Conservation (phyloP, 2,888 invertebrate genomes). For the Zelleria hepariella region DNA sequence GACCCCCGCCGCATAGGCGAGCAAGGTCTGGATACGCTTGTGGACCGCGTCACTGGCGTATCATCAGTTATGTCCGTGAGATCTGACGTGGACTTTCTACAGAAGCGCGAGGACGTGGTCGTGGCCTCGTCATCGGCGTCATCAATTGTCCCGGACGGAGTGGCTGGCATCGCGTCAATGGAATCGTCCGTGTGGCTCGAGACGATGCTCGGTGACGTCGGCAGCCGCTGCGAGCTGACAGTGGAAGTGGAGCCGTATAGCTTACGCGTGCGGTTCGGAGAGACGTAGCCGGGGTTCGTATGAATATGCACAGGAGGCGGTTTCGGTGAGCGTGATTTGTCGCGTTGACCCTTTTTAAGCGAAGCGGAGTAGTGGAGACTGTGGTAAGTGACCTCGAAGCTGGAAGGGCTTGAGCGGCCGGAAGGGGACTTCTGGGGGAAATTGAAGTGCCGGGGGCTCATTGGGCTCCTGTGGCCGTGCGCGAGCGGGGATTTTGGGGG, state of each 20-base stretch:
- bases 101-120: slow-evolving; percentile 61
- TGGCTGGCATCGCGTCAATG: slow-evolving; percentile 51
- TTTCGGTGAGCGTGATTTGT: slow-evolving; percentile 59
- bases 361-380: slow-evolving; percentile 53
- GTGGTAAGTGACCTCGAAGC: slow-evolving; percentile 37
- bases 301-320: slow-evolving; percentile 72
- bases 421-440: slow-evolving; percentile 65
- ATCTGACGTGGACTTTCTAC: slow-evolving; percentile 84
- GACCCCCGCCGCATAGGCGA: slow-evolving; percentile 80
- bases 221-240: slow-evolving; percentile 54
- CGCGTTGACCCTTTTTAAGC: slow-evolving; percentile 53
- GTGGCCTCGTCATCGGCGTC: slow-evolving; percentile 63
- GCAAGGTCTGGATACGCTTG: slow-evolving; percentile 73
- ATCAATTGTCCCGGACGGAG: slow-evolving; percentile 50
- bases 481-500: slow-evolving; percentile 66
- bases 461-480: slow-evolving; percentile 72
- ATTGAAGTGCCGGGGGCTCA: slow-evolving; percentile 72
- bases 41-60: slow-evolving; percentile 73
- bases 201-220: slow-evolving; percentile 60
- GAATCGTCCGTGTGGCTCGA: slow-evolving; percentile 66
- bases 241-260: slow-evolving; percentile 59
- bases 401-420: slow-evolving; percentile 58
- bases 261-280: slow-evolving; percentile 59
- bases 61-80: slow-evolving; percentile 75
- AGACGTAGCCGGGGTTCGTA: slow-evolving; percentile 74